These are phyloP conservation scores for Orchestes rusci DNA, from an alignment of 2,888 invertebrate genomes.

Conservation along the genomic window DNA sequence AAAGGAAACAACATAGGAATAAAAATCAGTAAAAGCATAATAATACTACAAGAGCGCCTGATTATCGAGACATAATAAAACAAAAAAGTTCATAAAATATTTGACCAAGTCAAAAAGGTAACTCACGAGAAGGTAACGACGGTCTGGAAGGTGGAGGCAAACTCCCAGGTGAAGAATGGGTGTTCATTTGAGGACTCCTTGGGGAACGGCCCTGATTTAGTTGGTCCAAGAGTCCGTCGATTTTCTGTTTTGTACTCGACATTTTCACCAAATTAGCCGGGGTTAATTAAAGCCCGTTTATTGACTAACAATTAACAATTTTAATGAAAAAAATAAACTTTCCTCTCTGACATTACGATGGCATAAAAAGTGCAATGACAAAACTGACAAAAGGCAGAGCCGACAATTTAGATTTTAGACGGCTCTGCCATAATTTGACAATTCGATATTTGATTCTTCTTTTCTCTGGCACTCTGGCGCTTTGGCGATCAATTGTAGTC, in stretches of 20 bases:
- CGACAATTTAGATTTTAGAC: too few relatives aligned
- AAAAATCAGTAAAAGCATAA: background rate
- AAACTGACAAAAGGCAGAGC: too few relatives aligned
- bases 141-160: constrained; percentile 27
- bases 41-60: background rate
- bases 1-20: too few relatives aligned
- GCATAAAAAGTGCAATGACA: too few relatives aligned
- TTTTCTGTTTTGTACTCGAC: constrained; percentile 66
- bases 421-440: too few relatives aligned
- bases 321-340: constrained; percentile 2
- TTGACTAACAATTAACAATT: too few relatives aligned
- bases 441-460: too few relatives aligned
- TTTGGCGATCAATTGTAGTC: too few relatives aligned
- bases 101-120: background rate
- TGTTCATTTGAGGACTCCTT: constrained; percentile 24
- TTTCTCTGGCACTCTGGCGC: too few relatives aligned
- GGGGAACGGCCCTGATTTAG: constrained; percentile 51
- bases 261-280: constrained; percentile 42
- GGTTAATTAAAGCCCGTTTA: too few relatives aligned
- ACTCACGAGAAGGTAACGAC: constrained; percentile 29
- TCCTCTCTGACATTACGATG: constrained; percentile 4
- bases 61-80: too few relatives aligned
- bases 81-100: too few relatives aligned
- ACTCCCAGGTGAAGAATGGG: constrained; percentile 22
- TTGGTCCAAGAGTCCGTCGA: constrained; percentile 75